These are phyloP conservation scores for Phlogophora meticulosa DNA, from an alignment of 2,888 invertebrate genomes.

Conservation along the genomic window DNA sequence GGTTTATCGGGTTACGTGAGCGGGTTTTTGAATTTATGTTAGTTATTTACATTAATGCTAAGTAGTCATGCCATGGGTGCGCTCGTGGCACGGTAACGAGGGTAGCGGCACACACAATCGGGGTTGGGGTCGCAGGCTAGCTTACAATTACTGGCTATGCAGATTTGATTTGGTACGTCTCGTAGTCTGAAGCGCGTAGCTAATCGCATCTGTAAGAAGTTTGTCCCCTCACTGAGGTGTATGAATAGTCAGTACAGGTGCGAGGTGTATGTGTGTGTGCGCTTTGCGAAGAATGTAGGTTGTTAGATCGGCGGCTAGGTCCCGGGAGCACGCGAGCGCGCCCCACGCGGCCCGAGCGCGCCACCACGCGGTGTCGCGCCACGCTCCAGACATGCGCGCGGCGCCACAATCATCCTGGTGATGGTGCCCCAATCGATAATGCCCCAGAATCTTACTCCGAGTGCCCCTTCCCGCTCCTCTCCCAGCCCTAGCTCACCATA, in stretches of 20 bases:
- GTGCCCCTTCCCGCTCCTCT: slow-evolving; percentile 82
- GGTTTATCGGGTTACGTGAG: slow-evolving; percentile 60
- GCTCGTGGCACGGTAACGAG: slow-evolving; percentile 38
- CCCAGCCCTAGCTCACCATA: slow-evolving; percentile 80
- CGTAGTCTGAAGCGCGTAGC: slow-evolving; percentile 24
- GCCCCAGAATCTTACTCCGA: slow-evolving; percentile 84
- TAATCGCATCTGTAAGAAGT: slow-evolving; percentile 6
- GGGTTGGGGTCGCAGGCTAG: slow-evolving; percentile 46
- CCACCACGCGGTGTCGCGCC: slow-evolving; percentile 65
- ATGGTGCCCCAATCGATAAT: slow-evolving; percentile 88
- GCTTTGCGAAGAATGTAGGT: slow-evolving; percentile 44
- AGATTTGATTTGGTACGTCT: slow-evolving; percentile 35
- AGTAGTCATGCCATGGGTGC: slow-evolving; percentile 52
- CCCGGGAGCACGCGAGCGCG: slow-evolving; percentile 60
- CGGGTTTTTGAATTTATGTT: slow-evolving; percentile 59
- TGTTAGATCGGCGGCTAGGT: slow-evolving; percentile 58
- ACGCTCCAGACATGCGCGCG: slow-evolving; percentile 79
- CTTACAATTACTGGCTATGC: slow-evolving; percentile 36
- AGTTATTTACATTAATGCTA: slow-evolving; percentile 62
- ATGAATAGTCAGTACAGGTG: slow-evolving; percentile 3
- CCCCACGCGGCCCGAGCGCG: slow-evolving; percentile 60
- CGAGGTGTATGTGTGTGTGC: slow-evolving; percentile 43
- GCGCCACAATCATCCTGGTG: slow-evolving; percentile 81
- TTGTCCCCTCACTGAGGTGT: slow-evolving; percentile 7
- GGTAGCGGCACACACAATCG: slow-evolving; percentile 36